phyloP scores from a whole-genome alignment of 2,797 vertebrate genomes.

The Tangara arthus region DNA sequence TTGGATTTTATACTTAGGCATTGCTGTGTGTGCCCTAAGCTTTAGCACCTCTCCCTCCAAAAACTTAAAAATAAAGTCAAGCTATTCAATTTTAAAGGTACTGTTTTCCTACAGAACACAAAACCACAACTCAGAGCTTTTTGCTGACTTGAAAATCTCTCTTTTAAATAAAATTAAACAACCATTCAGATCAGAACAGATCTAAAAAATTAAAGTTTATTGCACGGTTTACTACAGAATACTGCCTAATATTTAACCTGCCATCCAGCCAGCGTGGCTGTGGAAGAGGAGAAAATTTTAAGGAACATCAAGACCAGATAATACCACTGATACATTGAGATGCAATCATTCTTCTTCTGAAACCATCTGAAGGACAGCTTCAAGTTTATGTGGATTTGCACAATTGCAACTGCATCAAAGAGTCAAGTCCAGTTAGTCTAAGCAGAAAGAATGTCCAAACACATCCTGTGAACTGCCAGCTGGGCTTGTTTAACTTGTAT shows the following conservation, averaged over 20 bases:
- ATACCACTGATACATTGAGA: neutral
- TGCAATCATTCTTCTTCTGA: neutral
- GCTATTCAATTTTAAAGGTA: neutral
- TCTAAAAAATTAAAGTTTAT: neutral
- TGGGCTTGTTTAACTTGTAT: constrained; percentile 35
- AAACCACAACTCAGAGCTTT: neutral
- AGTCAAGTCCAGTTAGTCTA: neutral
- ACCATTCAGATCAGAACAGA: neutral
- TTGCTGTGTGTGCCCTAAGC: accelerated
- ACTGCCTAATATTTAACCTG: neutral
- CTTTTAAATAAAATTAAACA: neutral
- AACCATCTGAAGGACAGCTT: neutral
- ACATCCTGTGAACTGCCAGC: constrained; percentile 22
- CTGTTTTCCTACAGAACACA: neutral
- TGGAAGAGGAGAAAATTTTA: neutral
- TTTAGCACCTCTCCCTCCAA: neutral
- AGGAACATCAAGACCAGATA: neutral
- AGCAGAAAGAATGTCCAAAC: constrained; percentile 51
- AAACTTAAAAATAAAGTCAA: neutral
- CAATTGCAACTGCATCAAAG: neutral
- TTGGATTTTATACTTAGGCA: neutral
- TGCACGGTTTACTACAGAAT: neutral
- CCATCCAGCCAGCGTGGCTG: neutral
- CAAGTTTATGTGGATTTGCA: neutral
- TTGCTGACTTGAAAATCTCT: neutral